Evolutionary conservation across 2,113 vertebrate species (phyloP).

Genomic region (Salminus brasiliensis): DNA sequence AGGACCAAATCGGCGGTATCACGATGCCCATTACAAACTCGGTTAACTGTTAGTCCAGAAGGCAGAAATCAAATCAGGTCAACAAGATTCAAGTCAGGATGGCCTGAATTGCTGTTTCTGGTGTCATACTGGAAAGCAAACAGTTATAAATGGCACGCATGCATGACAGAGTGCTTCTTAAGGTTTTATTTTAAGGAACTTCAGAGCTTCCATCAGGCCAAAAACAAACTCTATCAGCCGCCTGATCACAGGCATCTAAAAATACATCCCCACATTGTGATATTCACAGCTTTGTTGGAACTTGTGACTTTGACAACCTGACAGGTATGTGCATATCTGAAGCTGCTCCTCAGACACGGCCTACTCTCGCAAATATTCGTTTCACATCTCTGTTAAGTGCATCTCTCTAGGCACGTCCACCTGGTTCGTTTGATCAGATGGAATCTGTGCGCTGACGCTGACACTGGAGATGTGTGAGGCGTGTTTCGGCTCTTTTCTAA

Average conservation of each 20-base stretch:
- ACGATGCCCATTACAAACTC: background rate
- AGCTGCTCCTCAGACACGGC: background rate
- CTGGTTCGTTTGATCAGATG: background rate
- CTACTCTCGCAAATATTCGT: background rate
- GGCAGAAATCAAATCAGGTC: background rate
- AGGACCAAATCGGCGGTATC: background rate
- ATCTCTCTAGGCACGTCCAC: background rate
- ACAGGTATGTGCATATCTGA: background rate
- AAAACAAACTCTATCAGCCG: background rate
- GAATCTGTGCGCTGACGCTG: background rate
- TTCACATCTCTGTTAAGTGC: background rate
- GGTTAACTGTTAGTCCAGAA: background rate
- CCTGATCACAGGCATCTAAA: slow-evolving; percentile 1
- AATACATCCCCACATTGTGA: slow-evolving; percentile 11
- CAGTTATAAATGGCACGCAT: background rate
- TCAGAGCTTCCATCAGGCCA: background rate
- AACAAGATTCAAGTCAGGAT: background rate
- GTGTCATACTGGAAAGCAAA: background rate
- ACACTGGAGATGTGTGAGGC: background rate
- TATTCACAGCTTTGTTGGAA: slow-evolving; percentile 9
- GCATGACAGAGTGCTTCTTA: background rate
- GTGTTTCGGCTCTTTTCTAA: background rate
- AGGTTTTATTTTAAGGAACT: background rate
- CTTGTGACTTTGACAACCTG: background rate
- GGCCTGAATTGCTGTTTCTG: background rate